Conservation (phyloP, 2,888 invertebrate species). For the Muscina levida region DNA sequence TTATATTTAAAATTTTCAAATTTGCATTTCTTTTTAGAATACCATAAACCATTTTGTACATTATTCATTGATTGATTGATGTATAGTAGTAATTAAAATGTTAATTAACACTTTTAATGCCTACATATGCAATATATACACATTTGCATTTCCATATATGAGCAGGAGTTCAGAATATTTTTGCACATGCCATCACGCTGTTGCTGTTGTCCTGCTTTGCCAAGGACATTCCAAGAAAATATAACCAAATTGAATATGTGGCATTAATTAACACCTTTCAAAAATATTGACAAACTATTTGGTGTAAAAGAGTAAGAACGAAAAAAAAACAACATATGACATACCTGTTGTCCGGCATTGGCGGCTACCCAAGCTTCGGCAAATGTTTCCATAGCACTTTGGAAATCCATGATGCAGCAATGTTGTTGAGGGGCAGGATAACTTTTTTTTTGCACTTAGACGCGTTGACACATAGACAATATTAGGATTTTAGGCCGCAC, state of each 20-base stretch:
- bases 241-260: constrained; percentile 39
- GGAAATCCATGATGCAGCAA: constrained; percentile 90
- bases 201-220: background rate
- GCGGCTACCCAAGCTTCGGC: constrained; percentile 98
- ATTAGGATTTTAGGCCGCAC: background rate
- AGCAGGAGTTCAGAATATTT: background rate
- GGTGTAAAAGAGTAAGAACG: background rate
- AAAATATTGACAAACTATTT: background rate
- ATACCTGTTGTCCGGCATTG: constrained; percentile 88
- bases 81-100: background rate
- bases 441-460: background rate
- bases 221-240: background rate
- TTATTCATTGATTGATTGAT: background rate
- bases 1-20: too few species aligned
- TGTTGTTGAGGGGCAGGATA: background rate
- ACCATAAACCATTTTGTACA: background rate
- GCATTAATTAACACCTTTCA: constrained; percentile 53
- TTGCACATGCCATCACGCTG: constrained; percentile 14
- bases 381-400: constrained; percentile 99
- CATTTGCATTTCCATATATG: constrained; percentile 9
- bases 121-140: background rate
- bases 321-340: constrained; percentile 67
- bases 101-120: background rate
- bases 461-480: background rate
- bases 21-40: background rate